A percentile compares a stretch with the other conserved stretches of the same genome.
Conservation (phyloP, 2,797 vertebrate species). For the Melopsittacus undulatus region DNA sequence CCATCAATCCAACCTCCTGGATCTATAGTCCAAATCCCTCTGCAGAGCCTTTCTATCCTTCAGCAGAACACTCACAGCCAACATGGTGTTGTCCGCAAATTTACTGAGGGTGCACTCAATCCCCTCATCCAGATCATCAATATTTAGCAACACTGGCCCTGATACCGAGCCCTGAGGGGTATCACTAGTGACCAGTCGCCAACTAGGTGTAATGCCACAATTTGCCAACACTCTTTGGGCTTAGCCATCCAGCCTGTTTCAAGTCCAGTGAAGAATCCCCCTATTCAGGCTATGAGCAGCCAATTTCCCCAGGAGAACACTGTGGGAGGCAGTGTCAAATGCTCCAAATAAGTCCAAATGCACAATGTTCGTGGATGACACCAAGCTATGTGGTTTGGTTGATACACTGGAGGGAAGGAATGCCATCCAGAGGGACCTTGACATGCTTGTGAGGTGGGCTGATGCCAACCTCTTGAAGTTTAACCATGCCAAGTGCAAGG, state of each 20-base stretch:
- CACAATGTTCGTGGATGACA: neutral
- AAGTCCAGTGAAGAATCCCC: neutral
- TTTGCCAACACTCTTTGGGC: neutral
- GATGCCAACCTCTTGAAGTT: too few species aligned
- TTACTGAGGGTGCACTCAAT: neutral
- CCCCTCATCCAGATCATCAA: neutral
- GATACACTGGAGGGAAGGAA: too few species aligned
- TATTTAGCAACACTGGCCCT: neutral
- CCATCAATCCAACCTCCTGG: neutral
- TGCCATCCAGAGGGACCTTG: too few species aligned
- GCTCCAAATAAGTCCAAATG: neutral
- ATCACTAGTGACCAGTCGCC: neutral
- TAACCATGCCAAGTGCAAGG: too few species aligned
- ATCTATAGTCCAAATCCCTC: neutral
- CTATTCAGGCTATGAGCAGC: neutral
- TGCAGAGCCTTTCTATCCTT: neutral
- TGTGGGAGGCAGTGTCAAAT: neutral
- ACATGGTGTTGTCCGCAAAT: neutral
- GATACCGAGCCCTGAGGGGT: neutral
- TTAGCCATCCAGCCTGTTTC: neutral
- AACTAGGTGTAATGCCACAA: neutral
- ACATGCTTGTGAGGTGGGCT: too few species aligned
- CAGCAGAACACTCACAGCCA: neutral
- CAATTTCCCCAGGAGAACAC: neutral
- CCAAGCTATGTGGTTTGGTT: too few species aligned